Percentiles rank a stretch among this genome's conserved stretches.
These are phyloP conservation scores for Agrotis ipsilon DNA, from an alignment of 2,888 invertebrate genomes.

Conservation along the genomic window DNA sequence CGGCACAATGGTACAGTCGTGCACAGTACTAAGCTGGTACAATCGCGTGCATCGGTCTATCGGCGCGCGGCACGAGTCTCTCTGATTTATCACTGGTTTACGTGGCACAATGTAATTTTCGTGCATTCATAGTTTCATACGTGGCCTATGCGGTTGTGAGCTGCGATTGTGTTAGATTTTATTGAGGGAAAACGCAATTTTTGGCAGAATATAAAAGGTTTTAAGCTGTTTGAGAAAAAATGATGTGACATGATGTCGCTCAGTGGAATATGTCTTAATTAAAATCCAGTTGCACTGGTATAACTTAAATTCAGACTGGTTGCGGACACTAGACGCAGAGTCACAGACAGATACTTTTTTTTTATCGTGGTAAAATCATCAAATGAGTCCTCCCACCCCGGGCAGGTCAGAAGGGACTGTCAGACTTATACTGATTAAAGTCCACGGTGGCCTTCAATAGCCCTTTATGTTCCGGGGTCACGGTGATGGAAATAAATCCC, in stretches of 20 bases:
- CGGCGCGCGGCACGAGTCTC: constrained; percentile 52
- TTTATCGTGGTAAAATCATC: too few relatives aligned
- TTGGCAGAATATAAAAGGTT: background rate
- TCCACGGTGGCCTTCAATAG: too few relatives aligned
- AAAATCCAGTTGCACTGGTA: too few relatives aligned
- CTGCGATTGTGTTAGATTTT: constrained; percentile 11
- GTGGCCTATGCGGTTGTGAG: constrained; percentile 1
- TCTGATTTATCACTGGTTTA: constrained; percentile 65
- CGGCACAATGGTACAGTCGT: constrained; percentile 30
- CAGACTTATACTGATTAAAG: too few relatives aligned
- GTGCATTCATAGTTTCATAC: constrained; percentile 32
- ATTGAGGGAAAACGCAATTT: background rate
- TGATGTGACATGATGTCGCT: background rate
- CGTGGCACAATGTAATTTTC: constrained; percentile 63
- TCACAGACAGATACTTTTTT: too few relatives aligned
- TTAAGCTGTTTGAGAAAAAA: background rate
- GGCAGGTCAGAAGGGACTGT: too few relatives aligned
- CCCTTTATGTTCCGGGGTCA: too few relatives aligned
- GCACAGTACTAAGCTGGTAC: constrained; percentile 40
- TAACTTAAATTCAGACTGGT: too few relatives aligned
- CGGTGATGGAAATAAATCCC: too few relatives aligned
- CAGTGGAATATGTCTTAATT: too few relatives aligned
- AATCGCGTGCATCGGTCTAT: constrained; percentile 57
- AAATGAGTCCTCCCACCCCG: too few relatives aligned
- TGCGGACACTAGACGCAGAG: too few relatives aligned